Evolutionary conservation across 92 coral and sea anemone species (phyloP).

Genomic region (Porites cylindrica): DNA sequence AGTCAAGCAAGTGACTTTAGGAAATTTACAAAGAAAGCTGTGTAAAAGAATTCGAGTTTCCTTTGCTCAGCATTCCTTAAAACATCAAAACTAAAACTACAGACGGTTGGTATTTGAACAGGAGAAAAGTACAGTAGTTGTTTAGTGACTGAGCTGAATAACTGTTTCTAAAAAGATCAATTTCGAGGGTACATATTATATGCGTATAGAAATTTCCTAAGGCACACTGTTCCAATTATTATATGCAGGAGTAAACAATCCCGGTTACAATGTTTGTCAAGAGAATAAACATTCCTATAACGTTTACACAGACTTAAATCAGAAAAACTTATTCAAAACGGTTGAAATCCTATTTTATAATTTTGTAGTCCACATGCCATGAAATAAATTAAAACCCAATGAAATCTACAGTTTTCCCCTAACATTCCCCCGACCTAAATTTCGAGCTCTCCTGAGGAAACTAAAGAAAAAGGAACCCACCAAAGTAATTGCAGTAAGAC

Average conservation of each 20-base stretch:
- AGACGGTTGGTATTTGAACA: too few relatives aligned
- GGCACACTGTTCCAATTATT: not conserved
- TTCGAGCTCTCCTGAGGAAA: too few relatives aligned
- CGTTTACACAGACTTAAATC: too few relatives aligned
- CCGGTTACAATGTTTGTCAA: not conserved
- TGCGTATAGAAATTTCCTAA: not conserved
- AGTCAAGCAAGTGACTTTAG: not conserved
- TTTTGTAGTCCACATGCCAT: not conserved
- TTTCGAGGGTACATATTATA: constrained; percentile 1
- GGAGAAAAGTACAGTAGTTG: too few relatives aligned
- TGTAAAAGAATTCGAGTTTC: not conserved
- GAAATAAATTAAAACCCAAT: not conserved
- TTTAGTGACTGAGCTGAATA: not conserved
- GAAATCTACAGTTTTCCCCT: too few relatives aligned
- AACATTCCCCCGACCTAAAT: too few relatives aligned
- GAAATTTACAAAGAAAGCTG: constrained; percentile 3
- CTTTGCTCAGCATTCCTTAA: not conserved
- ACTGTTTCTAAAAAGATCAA: too few relatives aligned
- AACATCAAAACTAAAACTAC: too few relatives aligned
- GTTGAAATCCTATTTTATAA: too few relatives aligned
- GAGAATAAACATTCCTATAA: not conserved
- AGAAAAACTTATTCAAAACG: too few relatives aligned
- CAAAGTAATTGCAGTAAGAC: too few relatives aligned
- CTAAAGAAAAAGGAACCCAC: too few relatives aligned
- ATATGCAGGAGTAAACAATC: not conserved